Evolutionary conservation across 2,888 invertebrate genomes (phyloP), one percentile per base, ranked within the genome.

Genomic region (Tyria jacobaeae): DNA sequence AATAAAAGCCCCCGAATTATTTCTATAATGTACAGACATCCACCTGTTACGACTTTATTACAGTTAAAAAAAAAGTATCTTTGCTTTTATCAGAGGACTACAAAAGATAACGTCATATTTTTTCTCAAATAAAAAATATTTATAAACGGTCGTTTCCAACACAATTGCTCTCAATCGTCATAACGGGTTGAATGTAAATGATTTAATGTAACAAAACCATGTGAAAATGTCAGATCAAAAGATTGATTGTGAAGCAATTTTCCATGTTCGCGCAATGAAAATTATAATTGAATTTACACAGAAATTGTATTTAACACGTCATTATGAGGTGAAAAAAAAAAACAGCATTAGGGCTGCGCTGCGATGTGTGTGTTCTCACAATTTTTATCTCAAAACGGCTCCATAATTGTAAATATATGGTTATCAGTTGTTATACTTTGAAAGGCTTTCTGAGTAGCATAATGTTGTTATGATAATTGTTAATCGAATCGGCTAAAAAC

Each of bases 261-360:
- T 83, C 86, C 82, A 83, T 80, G 79, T 80, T 78, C 75, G 74
- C 75, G 74, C 76, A 80, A 75, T 72, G 63, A 75, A 83, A n/a
- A n/a, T n/a, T n/a, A n/a, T 86, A 83, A 85, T 85, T 81, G 78
- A 76, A 76, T 80, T 84, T 88, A 88, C 84, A 73, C 79, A 81
- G 86, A 87, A 89, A 74, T 77, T 76, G 74, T 76, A 71, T 80
- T 88, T 86, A 86, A 81, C 84, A 85, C 86, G 78, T 85, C 71
- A 83, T 82, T 83, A 74, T 60, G 47, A 7, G 6, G 64, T 68
- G 89, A 88, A 88, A 89, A 87, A 82, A 83, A 89, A 88, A 88
- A 89, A 87, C 83, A 83, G n/a, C 15, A 56, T 15, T 48, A 48
- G 80, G 79, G 78, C 76, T 71, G 78, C 67, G 65, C 39, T 66